Percentiles rank a stretch among this genome's conserved stretches.
Evolutionary conservation across 2,888 invertebrate genomes (phyloP).

Genomic region (Noctuana brunneofusca): DNA sequence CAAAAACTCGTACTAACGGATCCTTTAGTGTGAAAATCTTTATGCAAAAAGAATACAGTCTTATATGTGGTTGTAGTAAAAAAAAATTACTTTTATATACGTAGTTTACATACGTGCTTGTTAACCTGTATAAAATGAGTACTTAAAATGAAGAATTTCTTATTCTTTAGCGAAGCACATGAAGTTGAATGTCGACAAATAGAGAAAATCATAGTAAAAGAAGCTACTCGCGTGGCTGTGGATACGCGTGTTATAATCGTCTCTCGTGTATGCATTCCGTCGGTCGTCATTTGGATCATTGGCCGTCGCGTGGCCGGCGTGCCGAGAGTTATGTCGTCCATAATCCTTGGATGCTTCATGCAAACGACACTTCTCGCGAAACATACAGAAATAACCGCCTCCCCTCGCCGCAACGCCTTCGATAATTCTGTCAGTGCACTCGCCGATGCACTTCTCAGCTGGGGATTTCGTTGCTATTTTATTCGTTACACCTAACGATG

Average conservation of each 20-base stretch:
- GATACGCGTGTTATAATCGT: slow-evolving; percentile 20
- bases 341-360: slow-evolving; percentile 45
- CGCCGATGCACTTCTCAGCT: slow-evolving; percentile 73
- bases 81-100: too few relatives aligned
- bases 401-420: slow-evolving; percentile 59
- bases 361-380: slow-evolving; percentile 72
- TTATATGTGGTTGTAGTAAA: too few relatives aligned
- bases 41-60: not conserved
- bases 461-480: slow-evolving; percentile 67
- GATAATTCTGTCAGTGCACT: slow-evolving; percentile 74
- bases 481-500: slow-evolving; percentile 41
- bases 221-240: slow-evolving; percentile 10
- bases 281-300: slow-evolving; percentile 32
- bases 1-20: not conserved
- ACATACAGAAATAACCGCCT: slow-evolving; percentile 71
- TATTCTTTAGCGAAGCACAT: not conserved
- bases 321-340: slow-evolving; percentile 55
- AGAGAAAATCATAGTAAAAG: slow-evolving; percentile 15
- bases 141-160: not conserved
- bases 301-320: slow-evolving; percentile 40
- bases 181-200: not conserved
- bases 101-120: too few relatives aligned
- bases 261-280: slow-evolving; percentile 19
- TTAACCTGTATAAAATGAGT: not conserved
- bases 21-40: not conserved